phyloP scores from a whole-genome alignment of 2,888 invertebrate genomes.

The Synergus japonicus region DNA sequence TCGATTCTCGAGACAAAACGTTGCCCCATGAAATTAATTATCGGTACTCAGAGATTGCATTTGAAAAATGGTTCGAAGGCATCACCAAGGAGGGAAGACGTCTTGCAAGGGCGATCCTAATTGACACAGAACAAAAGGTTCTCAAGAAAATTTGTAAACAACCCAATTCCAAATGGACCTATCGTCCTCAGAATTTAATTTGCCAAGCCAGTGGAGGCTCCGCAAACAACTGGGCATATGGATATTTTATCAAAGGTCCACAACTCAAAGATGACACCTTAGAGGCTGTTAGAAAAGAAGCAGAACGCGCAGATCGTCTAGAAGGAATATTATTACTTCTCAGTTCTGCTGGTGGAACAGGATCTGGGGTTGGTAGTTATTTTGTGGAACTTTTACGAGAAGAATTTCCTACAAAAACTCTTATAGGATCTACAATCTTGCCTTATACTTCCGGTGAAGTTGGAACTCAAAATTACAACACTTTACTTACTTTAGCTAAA shows the following conservation, averaged over 20 bases:
- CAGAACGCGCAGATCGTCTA: slow-evolving; percentile 77
- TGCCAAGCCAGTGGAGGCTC: slow-evolving; percentile 77
- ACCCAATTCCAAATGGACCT: slow-evolving; percentile 67
- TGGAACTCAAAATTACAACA: slow-evolving; percentile 79
- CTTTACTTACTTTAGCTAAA: slow-evolving; percentile 77
- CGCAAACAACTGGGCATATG: slow-evolving; percentile 80
- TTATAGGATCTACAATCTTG: slow-evolving; percentile 76
- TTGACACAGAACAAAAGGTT: slow-evolving; percentile 79
- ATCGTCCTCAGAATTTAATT: slow-evolving; percentile 75
- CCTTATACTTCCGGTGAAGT: slow-evolving; percentile 79
- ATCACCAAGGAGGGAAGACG: slow-evolving; percentile 68
- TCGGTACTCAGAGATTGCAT: slow-evolving; percentile 70
- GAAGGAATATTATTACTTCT: slow-evolving; percentile 77
- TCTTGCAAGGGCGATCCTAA: slow-evolving; percentile 77
- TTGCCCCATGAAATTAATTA: slow-evolving; percentile 66
- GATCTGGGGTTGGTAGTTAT: slow-evolving; percentile 79
- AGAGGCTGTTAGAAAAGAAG: slow-evolving; percentile 75
- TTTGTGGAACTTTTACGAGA: slow-evolving; percentile 76
- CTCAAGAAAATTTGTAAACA: slow-evolving; percentile 69
- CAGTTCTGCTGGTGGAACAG: slow-evolving; percentile 80
- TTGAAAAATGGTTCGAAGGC: slow-evolving; percentile 77
- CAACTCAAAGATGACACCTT: slow-evolving; percentile 72
- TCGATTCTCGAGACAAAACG: slow-evolving; percentile 65
- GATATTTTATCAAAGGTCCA: slow-evolving; percentile 76
- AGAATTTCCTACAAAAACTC: slow-evolving; percentile 77